Conservation (phyloP, 2,797 vertebrate genomes). For the Hafferia zeledoni region DNA sequence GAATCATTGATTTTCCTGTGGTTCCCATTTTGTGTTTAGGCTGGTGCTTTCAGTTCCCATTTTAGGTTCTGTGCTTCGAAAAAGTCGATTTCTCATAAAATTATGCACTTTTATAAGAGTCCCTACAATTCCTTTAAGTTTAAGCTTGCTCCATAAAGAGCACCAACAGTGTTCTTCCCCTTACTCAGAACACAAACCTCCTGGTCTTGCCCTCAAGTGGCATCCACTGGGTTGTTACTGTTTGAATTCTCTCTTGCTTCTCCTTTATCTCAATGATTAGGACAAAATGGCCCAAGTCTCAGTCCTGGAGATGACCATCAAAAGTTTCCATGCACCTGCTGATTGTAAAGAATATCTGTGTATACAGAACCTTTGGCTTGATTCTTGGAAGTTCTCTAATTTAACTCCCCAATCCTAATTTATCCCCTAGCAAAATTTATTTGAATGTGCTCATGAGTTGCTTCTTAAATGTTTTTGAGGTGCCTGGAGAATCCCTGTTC, state of each 20-base stretch:
- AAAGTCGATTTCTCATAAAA: constrained; percentile 6
- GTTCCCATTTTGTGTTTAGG: constrained; percentile 39
- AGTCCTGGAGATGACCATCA: neutral
- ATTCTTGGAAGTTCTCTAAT: neutral
- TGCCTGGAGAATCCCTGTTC: neutral
- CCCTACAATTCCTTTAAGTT: neutral
- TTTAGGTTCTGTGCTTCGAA: neutral
- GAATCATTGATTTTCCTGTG: constrained; percentile 70
- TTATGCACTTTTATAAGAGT: neutral
- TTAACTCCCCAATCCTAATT: neutral
- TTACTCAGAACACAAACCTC: neutral
- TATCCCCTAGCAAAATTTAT: neutral
- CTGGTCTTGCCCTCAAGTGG: neutral
- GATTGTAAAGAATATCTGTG: neutral
- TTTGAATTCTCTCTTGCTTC: neutral
- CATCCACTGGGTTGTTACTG: neutral
- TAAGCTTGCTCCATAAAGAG: neutral
- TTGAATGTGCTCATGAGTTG: neutral
- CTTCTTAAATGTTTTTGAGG: neutral
- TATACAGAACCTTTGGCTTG: neutral
- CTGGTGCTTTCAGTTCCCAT: constrained; percentile 12
- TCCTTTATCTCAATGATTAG: neutral
- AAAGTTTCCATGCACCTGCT: neutral
- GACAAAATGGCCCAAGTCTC: neutral
- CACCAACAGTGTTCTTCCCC: neutral